Evolutionary conservation across 2,888 invertebrate genomes (phyloP).

Genomic region (Amphiduros pacificus): DNA sequence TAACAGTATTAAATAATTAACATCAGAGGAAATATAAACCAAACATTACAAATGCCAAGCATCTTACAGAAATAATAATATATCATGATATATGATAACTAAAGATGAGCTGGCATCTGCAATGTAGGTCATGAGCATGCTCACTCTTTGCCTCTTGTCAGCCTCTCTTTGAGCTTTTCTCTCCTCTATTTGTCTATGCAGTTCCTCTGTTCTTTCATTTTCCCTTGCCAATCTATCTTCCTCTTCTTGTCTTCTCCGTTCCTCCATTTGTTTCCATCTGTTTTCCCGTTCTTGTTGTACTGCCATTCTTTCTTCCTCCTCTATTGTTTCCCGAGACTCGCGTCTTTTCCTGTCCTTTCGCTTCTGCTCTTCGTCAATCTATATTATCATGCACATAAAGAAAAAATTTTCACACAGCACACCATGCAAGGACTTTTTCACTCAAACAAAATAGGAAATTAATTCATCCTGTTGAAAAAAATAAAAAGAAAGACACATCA

Average conservation of each 20-base stretch:
- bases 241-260: background rate
- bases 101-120: no score
- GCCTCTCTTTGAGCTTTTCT: constrained; percentile 6
- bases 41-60: no score
- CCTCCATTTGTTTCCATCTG: background rate
- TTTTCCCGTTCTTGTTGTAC: background rate
- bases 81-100: no score
- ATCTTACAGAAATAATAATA: no score
- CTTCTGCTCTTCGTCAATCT: background rate
- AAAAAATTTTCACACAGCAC: background rate
- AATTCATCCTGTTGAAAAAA: background rate
- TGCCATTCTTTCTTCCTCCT: background rate
- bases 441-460: background rate
- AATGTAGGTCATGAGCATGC: no score
- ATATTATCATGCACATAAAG: background rate
- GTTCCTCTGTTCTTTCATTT: background rate
- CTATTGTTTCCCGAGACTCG: background rate
- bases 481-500: background rate
- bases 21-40: no score
- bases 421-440: background rate
- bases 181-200: background rate
- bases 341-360: background rate
- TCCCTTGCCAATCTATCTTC: background rate
- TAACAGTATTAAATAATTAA: no score
- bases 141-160: constrained; percentile 7